phyloP scores from a whole-genome alignment of 2,113 vertebrate genomes.

The Sula dactylatra region DNA sequence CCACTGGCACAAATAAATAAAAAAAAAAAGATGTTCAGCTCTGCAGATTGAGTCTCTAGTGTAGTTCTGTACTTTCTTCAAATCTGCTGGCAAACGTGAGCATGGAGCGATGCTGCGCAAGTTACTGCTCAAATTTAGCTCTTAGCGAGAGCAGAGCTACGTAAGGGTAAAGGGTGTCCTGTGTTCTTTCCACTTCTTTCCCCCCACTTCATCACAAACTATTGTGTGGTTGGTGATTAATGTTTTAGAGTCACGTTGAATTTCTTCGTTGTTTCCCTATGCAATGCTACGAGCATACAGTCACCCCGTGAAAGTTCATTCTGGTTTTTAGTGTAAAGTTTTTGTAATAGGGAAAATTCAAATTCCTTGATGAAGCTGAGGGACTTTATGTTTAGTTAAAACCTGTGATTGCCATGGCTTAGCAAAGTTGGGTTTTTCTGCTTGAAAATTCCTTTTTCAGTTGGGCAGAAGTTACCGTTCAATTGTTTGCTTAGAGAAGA shows the following conservation, averaged over 20 bases:
- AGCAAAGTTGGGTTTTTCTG: neutral
- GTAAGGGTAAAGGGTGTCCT: neutral
- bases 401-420: neutral
- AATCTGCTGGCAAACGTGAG: neutral
- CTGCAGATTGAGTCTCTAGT: neutral
- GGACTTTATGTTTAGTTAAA: neutral
- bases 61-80: neutral
- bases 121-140: neutral
- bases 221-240: neutral
- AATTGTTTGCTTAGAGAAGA: neutral
- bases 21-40: neutral
- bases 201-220: neutral
- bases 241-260: neutral
- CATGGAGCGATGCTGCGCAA: neutral
- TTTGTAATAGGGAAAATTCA: neutral
- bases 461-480: neutral
- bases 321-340: neutral
- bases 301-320: neutral
- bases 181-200: neutral
- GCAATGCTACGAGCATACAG: neutral
- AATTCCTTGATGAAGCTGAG: neutral
- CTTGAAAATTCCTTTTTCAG: neutral
- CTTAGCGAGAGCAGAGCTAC: neutral
- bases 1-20: neutral
- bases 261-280: neutral